Evolutionary conservation across 2,888 invertebrate species (phyloP).

Genomic region (Athalia cordata): DNA sequence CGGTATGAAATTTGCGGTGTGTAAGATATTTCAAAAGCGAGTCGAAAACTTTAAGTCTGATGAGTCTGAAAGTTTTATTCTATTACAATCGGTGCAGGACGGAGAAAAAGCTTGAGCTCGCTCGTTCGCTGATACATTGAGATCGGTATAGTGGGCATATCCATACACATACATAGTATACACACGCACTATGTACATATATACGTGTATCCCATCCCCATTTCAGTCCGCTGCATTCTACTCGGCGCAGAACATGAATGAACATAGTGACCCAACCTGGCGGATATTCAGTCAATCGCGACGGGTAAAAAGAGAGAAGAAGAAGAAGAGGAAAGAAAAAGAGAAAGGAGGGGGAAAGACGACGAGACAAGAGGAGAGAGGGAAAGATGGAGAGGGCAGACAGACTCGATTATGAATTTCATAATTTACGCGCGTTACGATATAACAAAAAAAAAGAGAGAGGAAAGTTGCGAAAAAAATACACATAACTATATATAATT

Average conservation of each 20-base stretch:
- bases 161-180: background rate
- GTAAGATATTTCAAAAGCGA: background rate
- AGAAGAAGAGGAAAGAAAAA: conserved; percentile 23
- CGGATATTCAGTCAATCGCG: conserved; percentile 34
- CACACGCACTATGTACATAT: background rate
- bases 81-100: background rate
- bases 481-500: too few relatives aligned
- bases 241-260: conserved; percentile 39
- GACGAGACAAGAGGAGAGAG: conserved; percentile 36
- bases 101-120: background rate
- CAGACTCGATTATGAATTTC: conserved; percentile 37
- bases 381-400: conserved; percentile 48
- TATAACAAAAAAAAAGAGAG: conserved; percentile 25
- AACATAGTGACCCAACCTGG: conserved; percentile 35
- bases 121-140: too few relatives aligned
- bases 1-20: too few relatives aligned
- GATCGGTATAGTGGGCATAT: too few relatives aligned
- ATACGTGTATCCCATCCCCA: background rate
- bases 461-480: conserved; percentile 1
- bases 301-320: conserved; percentile 8
- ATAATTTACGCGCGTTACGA: conserved; percentile 27
- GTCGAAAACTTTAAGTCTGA: background rate
- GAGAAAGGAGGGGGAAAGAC: conserved; percentile 14
- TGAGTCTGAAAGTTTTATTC: background rate
- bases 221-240: background rate